Conservation (phyloP, 2,113 vertebrate species). For the Pithys albifrons region DNA sequence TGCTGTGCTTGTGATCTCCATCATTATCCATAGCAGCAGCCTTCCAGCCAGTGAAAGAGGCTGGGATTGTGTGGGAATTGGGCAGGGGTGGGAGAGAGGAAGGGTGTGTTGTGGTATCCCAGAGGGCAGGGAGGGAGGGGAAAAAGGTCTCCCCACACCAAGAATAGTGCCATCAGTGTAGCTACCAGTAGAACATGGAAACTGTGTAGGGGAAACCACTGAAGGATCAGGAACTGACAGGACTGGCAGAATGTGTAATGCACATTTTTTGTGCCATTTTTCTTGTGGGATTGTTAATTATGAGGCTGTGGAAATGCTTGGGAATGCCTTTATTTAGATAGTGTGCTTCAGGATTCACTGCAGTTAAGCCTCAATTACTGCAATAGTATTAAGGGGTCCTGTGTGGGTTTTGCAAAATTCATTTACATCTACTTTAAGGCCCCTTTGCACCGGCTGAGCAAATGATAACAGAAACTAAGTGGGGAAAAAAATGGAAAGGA, state of each 20-base stretch:
- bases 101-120: neutral
- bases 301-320: neutral
- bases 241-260: neutral
- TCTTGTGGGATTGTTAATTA: neutral
- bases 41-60: neutral
- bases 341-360: constrained; percentile 2
- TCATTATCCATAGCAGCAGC: neutral
- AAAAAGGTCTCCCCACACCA: neutral
- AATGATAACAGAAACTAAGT: constrained; percentile 15
- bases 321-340: constrained; percentile 3
- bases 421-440: constrained; percentile 19
- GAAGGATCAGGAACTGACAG: neutral
- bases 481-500: neutral
- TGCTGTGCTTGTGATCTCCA: rapidly evolving
- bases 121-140: neutral
- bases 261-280: neutral
- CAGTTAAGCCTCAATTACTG: constrained; percentile 13
- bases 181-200: neutral
- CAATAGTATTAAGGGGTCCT: constrained; percentile 27
- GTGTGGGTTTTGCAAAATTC: constrained; percentile 48
- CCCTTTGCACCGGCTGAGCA: neutral
- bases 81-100: neutral
- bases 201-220: neutral
- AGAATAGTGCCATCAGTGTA: neutral
- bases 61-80: rapidly evolving